A percentile compares a stretch with the other conserved stretches of the same genome.
Conservation (phyloP, 2,888 invertebrate species). For the Dynastes hyllus region DNA sequence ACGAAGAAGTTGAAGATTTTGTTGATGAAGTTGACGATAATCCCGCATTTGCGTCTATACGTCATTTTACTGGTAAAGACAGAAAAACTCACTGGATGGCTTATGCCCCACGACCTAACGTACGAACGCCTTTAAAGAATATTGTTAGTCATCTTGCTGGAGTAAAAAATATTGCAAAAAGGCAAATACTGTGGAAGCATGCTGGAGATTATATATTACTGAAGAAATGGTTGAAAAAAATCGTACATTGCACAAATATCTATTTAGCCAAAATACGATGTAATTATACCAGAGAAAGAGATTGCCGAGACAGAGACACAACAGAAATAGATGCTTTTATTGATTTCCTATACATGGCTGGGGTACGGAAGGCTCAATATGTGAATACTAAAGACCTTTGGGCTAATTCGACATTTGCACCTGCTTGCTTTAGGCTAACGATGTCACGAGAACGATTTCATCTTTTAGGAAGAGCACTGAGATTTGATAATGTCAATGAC, state of each 20-base stretch:
- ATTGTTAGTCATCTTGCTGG: neutral
- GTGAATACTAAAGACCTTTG: neutral
- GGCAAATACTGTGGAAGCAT: slow-evolving; percentile 22
- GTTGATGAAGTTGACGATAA: no score
- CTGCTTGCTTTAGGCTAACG: neutral
- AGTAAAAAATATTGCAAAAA: slow-evolving; percentile 39
- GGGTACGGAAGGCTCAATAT: slow-evolving; percentile 10
- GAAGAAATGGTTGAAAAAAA: slow-evolving; percentile 40
- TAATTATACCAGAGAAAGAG: slow-evolving; percentile 25
- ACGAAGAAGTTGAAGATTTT: no score
- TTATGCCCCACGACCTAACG: neutral
- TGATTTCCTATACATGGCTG: neutral
- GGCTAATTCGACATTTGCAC: neutral
- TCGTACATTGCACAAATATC: slow-evolving; percentile 48
- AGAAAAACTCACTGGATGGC: no score
- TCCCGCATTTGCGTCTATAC: no score
- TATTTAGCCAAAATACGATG: slow-evolving; percentile 28
- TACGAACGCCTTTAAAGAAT: slow-evolving; percentile 40
- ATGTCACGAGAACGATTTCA: neutral
- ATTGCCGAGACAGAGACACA: slow-evolving; percentile 36
- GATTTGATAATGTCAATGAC: no score
- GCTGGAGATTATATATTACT: slow-evolving; percentile 44
- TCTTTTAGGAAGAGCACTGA: neutral
- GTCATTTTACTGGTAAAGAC: no score
- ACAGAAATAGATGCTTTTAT: neutral